These are phyloP conservation scores for Sphinx pinastri DNA, from an alignment of 2,888 invertebrate genomes.

Conservation along the genomic window DNA sequence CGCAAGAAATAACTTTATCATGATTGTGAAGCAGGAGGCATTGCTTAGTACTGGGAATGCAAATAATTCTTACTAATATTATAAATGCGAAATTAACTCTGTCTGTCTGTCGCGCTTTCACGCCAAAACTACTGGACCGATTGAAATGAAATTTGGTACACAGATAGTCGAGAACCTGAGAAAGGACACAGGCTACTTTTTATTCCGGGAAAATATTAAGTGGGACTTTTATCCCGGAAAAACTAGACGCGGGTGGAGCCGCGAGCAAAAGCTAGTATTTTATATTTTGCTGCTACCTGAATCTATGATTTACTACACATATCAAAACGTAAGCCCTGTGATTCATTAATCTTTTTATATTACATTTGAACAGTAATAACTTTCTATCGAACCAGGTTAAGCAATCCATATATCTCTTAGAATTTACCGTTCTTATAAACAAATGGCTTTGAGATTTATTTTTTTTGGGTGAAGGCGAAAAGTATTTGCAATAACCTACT, in stretches of 20 bases:
- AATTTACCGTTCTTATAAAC: slow-evolving; percentile 12
- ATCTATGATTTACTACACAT: slow-evolving; percentile 8
- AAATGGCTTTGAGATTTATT: slow-evolving; percentile 10
- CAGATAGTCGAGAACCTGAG: too few species aligned
- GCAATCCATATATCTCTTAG: slow-evolving; percentile 10
- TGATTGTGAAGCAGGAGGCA: background rate
- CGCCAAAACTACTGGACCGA: too few species aligned
- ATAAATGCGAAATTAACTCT: too few species aligned
- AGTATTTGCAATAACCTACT: slow-evolving; percentile 11
- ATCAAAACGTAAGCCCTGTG: background rate
- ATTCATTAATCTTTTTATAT: slow-evolving; percentile 8
- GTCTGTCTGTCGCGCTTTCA: too few species aligned
- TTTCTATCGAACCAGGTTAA: slow-evolving; percentile 9
- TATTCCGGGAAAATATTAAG: too few species aligned
- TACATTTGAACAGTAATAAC: slow-evolving; percentile 12
- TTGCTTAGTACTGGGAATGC: background rate
- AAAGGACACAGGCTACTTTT: too few species aligned
- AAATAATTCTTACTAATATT: too few species aligned
- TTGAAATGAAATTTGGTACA: too few species aligned
- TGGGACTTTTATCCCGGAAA: too few species aligned
- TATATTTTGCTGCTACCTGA: slow-evolving; percentile 9
- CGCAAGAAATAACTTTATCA: slow-evolving; percentile 1
- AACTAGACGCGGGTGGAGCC: too few species aligned
- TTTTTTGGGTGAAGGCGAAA: background rate
- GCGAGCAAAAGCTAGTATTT: too few species aligned